Percentiles rank a stretch among this genome's conserved stretches.
Evolutionary conservation across 2,888 invertebrate species (phyloP).

Genomic region (Copidosoma aretas): DNA sequence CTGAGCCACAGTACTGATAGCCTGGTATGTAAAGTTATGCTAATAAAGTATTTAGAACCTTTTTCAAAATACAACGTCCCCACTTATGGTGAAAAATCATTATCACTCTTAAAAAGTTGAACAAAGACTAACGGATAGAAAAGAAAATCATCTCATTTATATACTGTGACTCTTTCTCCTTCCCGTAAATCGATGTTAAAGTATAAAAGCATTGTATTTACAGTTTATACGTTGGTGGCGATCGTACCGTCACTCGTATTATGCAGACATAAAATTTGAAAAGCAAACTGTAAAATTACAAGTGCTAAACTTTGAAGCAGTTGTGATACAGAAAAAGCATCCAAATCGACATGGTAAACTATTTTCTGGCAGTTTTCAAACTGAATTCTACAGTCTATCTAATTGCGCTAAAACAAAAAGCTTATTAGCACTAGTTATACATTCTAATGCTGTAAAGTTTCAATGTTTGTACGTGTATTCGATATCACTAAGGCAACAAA

Average conservation of each 20-base stretch:
- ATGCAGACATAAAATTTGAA: not conserved
- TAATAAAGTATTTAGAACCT: constrained; percentile 23
- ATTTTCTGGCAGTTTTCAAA: constrained; percentile 33
- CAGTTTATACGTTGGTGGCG: not conserved
- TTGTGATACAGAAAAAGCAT: not conserved
- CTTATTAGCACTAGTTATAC: constrained; percentile 36
- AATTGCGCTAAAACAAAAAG: constrained; percentile 45
- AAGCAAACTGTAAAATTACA: not conserved
- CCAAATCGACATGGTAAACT: no score
- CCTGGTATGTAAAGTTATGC: not conserved
- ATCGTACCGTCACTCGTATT: not conserved
- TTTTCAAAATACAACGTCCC: not conserved
- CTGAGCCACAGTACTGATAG: constrained; percentile 47
- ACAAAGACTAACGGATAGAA: not conserved
- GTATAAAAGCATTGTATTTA: no score
- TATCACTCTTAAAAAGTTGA: not conserved
- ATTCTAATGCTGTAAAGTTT: constrained; percentile 42
- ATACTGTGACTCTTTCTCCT: no score
- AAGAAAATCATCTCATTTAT: no score
- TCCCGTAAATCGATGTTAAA: no score
- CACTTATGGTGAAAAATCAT: constrained; percentile 8
- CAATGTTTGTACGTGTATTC: constrained; percentile 35
- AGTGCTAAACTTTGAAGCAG: not conserved
- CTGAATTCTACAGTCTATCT: constrained; percentile 45
- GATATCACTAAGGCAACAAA: constrained; percentile 53